Percentiles rank a stretch among this genome's conserved stretches.
Evolutionary conservation across 2,888 invertebrate species (phyloP).

Genomic region (Tethea ocularis): DNA sequence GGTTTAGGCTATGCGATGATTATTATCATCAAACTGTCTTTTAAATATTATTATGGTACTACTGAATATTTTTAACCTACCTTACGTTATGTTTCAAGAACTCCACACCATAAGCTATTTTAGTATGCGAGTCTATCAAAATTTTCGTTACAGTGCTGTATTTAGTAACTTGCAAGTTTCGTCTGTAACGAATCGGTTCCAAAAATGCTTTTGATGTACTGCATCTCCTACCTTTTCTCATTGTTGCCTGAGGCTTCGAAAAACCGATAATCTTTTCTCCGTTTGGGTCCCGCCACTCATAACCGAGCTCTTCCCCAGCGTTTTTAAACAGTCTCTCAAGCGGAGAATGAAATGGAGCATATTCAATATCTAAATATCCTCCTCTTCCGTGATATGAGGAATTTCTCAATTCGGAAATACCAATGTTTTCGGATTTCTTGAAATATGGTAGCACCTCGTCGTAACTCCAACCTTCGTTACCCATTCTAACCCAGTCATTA

Average conservation of each 20-base stretch:
- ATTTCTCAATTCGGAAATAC: conserved; percentile 82
- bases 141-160: conserved; percentile 87
- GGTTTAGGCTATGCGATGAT: no score
- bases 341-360: conserved; percentile 85
- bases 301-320: conserved; percentile 88
- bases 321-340: conserved; percentile 86
- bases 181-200: conserved; percentile 85
- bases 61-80: conserved; percentile 38
- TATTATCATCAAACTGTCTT: neutral
- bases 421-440: conserved; percentile 89
- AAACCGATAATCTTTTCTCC: conserved; percentile 86
- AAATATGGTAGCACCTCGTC: conserved; percentile 89
- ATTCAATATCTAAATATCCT: conserved; percentile 88
- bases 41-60: neutral
- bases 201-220: conserved; percentile 92
- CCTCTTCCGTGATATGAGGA: conserved; percentile 86
- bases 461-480: conserved; percentile 93
- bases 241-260: conserved; percentile 87
- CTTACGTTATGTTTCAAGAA: conserved; percentile 85
- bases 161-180: conserved; percentile 88
- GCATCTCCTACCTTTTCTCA: conserved; percentile 88
- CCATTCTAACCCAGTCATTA: conserved; percentile 90
- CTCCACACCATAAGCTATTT: conserved; percentile 86
- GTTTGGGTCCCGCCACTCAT: conserved; percentile 88
- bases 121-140: conserved; percentile 85